Evolutionary conservation across 1,140 invertebrate genomes (phyloP), one percentile per base, ranked within the genome.

Genomic region (Pectinophora gossypiella): DNA sequence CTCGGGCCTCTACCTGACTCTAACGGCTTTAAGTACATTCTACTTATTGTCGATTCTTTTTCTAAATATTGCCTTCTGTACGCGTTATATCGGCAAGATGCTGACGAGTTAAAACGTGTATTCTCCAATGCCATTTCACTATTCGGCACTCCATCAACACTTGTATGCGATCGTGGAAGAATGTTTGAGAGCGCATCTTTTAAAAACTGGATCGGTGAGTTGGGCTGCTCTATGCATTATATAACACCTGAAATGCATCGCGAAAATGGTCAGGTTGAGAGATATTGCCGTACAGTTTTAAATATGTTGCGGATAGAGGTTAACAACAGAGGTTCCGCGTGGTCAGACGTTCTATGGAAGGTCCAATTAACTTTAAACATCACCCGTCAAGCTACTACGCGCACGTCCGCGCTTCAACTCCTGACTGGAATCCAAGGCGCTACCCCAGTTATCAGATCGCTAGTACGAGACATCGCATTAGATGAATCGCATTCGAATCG

Each of bases 251-350:
- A 53, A 13, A 45, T 63, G 18, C 55, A 63, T 36, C 49, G 48
- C 18, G 51, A 44, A 19, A 66, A 66, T 23, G 63, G 63, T 10
- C 63, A 66, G 42, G 63, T 61, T n/a, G 61, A 65, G 36, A 21
- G 61, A 23, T 65, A 65, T 35, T 59, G 58, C 51, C 19, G 56
- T 16, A 66, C 63, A 10, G 52, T 65, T 4, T 46, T 51, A 18
- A 59, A 67, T 32, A 23, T 67, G 23, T 13, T 67, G 9, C 19
- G 53, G 2, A 40, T 61, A 15, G 61, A 64, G 15, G 19, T n/a
- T 2, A 42, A 42, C 21, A 19, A 42, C 36, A 40, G 22, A 10
- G 19, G 20, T 15, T 18, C 12, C 19, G 12, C 27, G 4, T 51
- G 38, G 48, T 20, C 35, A 4, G 48, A 42, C 12, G 21, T 22